Base-by-base conservation (phyloP, 1,140 invertebrate species). In the Tetragonula clypearis region DNA sequence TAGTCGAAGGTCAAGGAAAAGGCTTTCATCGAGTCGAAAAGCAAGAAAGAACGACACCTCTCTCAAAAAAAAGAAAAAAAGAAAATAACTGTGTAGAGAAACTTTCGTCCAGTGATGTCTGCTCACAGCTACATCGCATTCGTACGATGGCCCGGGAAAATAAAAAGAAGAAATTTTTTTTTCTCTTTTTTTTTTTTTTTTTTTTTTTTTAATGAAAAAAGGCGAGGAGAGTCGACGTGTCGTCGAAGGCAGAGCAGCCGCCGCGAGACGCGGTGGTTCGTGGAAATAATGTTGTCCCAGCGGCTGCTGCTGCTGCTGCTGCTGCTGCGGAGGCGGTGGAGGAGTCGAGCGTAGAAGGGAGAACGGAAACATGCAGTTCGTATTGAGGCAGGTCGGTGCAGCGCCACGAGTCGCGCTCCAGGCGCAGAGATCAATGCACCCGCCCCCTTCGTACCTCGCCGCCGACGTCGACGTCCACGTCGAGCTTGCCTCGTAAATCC, bases 361-460 rank as follows among this genome's bases (percentile, higher is more conserved):
- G 65, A 76, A 62, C 60, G 81, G 79, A 81, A 89, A 65, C 85
- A 91, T 92, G 89, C 91, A 90, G 89, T 91, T 91, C 86, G 89
- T 88, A 87, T 93, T 93, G 90, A 92, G 92, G 92, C 91, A 93
- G 92, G 92, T 93, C 92, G 90, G 85, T 91, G 86, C 86, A 89
- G 88, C 87, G 88, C 88, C 85, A 90, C 84, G 85, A 87, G 87
- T 84, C 87, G 84, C 80, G 78, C 84, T 87, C 87, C 87, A 83
- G 87, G 88, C 86, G 89, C 90, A 90, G 88, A 90, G 90, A 92
- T 92, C 92, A 91, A 92, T 90, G 91, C 82, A 91, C 91, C 79
- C 76, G 86, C 85, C 73, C 79, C 73, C 73, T 71, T 73, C 74
- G 78, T 53, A 79, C 73, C 74, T 86, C 69, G 75, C 21, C 73